These are phyloP conservation scores for Peromyscus maniculatus DNA, from an alignment of 2,113 vertebrate species.

Conservation along the genomic window DNA sequence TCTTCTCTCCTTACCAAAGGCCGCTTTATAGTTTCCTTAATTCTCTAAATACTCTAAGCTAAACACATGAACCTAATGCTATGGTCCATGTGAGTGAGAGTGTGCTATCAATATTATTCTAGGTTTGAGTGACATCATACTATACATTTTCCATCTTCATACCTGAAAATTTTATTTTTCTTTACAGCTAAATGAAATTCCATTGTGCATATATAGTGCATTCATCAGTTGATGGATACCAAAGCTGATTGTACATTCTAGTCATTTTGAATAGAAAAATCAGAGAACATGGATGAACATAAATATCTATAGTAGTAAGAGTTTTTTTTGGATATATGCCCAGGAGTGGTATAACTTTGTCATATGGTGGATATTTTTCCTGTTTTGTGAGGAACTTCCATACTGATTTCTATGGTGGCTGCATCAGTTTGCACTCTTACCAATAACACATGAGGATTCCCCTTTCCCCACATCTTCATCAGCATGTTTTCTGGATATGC, in stretches of 20 bases:
- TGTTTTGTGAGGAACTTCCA: background rate
- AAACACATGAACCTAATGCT: background rate
- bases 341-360: background rate
- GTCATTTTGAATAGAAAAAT: background rate
- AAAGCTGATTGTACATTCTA: background rate
- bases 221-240: background rate
- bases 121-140: too few relatives aligned
- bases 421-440: background rate
- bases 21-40: background rate
- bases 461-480: background rate
- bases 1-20: background rate
- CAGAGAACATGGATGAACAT: background rate
- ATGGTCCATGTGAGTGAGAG: background rate
- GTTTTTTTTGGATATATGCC: background rate
- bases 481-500: background rate
- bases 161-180: background rate
- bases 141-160: background rate
- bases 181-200: background rate
- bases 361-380: background rate
- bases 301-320: background rate
- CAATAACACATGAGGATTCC: background rate
- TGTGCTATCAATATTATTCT: background rate
- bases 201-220: background rate
- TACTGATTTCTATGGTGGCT: background rate
- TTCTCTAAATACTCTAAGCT: background rate